Base-by-base conservation (phyloP, 2,888 invertebrate genomes). In the Xanthia icteritia region DNA sequence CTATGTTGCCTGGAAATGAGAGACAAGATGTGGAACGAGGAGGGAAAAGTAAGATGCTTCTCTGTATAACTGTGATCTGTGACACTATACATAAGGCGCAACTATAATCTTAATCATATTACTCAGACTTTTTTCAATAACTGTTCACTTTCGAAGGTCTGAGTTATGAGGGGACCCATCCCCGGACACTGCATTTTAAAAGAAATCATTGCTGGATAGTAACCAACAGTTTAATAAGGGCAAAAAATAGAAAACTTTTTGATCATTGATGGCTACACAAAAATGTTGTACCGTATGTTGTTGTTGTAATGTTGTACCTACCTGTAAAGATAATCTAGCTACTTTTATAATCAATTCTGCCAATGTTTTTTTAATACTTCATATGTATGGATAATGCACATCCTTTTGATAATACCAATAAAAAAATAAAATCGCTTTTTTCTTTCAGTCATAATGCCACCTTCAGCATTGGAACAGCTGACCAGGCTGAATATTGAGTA, bases 401-500 rank as follows among this genome's bases (percentile, higher is more conserved):
- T 31, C 0, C 2, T 36, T 64, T 58, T 72, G 15, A 6, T 56
- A 51, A 23, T 0, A 31, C 8, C 51, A 65, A 58, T 39, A 39
- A 27, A 39, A n/a, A 51, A 51, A 51, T 20, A 9, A 51, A 51
- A 51, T 3, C 8, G 23, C 23, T 51, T 48, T 48, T 20, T 73
- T 86, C 83, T 97, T 97, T 72, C 95, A 99, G 99, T 99, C 90
- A 99, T 99, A 64, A 99, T 99, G 99, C 99, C 99, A 15, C 99
- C 99, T 0, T 99, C 99, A 63, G 99, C 99, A 0, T 94, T 99
- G 87, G 99, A 99, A 92, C 98, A 98, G 86, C 97, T 99, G 13
- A 99, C 99, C 6, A 97, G 99, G 79, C 96, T 99, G 39, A 99
- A 99, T 94, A 99, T 99, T 83, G 99, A 98, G 91, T 99, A 99